A percentile compares a stretch with the other conserved stretches of the same genome.
These are phyloP conservation scores for Phalera bucephala DNA, from an alignment of 2,888 invertebrate species.

Conservation along the genomic window DNA sequence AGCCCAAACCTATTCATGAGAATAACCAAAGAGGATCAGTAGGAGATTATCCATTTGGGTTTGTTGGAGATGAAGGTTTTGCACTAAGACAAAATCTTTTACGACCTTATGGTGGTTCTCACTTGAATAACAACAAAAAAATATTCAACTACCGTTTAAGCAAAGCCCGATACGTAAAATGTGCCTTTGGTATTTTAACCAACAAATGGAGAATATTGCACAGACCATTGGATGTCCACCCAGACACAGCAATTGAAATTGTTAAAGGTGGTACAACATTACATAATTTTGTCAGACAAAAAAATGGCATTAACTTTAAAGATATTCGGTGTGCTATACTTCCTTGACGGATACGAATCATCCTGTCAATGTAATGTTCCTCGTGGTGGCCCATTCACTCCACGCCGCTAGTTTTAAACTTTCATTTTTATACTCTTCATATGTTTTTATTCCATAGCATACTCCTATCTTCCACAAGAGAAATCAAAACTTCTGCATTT, in stretches of 20 bases:
- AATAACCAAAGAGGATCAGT: slow-evolving; percentile 15
- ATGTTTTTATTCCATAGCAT: no score
- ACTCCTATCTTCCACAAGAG: no score
- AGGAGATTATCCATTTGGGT: slow-evolving; percentile 22
- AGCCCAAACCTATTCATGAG: slow-evolving; percentile 21
- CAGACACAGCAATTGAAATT: slow-evolving; percentile 9
- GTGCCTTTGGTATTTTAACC: slow-evolving; percentile 18
- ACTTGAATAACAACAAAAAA: slow-evolving; percentile 29
- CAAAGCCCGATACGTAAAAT: slow-evolving; percentile 39
- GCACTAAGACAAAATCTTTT: slow-evolving; percentile 25
- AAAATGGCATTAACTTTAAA: slow-evolving; percentile 7
- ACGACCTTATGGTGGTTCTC: slow-evolving; percentile 34
- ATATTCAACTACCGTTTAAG: slow-evolving; percentile 43
- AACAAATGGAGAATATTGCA: slow-evolving; percentile 11
- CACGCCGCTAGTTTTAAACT: no score
- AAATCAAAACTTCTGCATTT: no score
- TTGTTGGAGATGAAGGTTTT: slow-evolving; percentile 26
- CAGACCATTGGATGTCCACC: slow-evolving; percentile 10
- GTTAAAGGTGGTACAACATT: slow-evolving; percentile 8
- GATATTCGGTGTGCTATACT: slow-evolving; percentile 4
- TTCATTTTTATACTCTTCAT: no score
- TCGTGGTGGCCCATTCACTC: no score
- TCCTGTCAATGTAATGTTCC: no score
- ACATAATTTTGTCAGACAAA: slow-evolving; percentile 8
- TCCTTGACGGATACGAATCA: no score